These are phyloP conservation scores for Phocoena sinus DNA, from an alignment of 2,113 vertebrate species.

Conservation along the genomic window DNA sequence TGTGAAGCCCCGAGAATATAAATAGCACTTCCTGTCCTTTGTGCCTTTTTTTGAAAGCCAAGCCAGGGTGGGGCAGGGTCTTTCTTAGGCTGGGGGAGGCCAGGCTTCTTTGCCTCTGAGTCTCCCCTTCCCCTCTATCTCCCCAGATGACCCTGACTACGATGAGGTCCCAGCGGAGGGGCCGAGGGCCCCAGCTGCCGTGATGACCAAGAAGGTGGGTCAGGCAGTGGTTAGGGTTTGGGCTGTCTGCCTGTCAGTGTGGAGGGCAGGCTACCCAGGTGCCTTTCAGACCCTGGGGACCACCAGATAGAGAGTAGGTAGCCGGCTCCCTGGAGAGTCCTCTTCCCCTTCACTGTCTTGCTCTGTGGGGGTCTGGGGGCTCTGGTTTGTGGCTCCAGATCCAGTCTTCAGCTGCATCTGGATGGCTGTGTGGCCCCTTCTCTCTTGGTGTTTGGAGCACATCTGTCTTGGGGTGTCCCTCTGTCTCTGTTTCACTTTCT, in stretches of 20 bases:
- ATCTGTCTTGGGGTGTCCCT: neutral
- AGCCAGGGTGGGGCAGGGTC: neutral
- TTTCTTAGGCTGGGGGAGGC: neutral
- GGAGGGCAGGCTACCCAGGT: neutral
- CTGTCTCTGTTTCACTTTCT: constrained; percentile 23
- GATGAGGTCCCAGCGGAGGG: constrained; percentile 69
- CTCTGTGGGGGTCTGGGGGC: neutral
- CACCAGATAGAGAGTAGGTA: neutral
- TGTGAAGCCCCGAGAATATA: neutral
- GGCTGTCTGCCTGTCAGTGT: neutral
- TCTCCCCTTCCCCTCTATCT: neutral
- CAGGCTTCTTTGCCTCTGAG: neutral
- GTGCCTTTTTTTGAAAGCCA: constrained; percentile 21
- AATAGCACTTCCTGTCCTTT: constrained; percentile 62
- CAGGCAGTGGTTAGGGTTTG: neutral
- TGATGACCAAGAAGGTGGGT: constrained; percentile 74
- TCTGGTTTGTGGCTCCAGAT: neutral
- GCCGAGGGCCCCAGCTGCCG: neutral
- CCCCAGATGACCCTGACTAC: constrained; percentile 73
- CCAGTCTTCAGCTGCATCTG: neutral
- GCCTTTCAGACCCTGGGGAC: neutral
- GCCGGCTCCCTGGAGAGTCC: neutral
- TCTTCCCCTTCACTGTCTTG: neutral
- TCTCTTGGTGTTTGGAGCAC: neutral
- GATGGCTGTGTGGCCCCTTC: neutral